Conservation (phyloP, 2,888 invertebrate species). For the Hesperia comma region DNA sequence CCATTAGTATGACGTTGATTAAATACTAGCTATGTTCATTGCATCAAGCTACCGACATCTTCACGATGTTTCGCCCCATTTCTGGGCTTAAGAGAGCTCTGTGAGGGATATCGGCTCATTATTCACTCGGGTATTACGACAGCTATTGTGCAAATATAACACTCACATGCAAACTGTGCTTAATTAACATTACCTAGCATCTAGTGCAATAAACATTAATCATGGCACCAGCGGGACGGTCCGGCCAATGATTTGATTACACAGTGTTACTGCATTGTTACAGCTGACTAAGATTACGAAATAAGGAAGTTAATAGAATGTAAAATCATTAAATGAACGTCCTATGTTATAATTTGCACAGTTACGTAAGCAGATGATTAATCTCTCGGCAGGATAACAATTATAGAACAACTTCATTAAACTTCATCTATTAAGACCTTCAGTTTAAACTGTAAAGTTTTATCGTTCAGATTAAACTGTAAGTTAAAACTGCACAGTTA, state of each 20-base stretch:
- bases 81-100: too few species aligned
- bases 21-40: neutral
- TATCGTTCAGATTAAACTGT: too few species aligned
- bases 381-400: neutral
- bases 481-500: too few species aligned
- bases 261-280: slow-evolving; percentile 11
- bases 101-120: too few species aligned
- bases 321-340: slow-evolving; percentile 5
- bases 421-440: too few species aligned
- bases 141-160: neutral
- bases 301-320: slow-evolving; percentile 25
- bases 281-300: slow-evolving; percentile 6
- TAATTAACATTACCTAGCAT: neutral
- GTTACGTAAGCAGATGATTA: neutral
- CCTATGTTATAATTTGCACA: slow-evolving; percentile 11
- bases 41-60: too few species aligned
- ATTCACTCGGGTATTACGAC: too few species aligned
- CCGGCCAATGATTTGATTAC: neutral
- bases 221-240: neutral
- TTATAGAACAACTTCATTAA: too few species aligned
- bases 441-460: too few species aligned
- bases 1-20: too few species aligned
- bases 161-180: neutral
- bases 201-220: neutral
- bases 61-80: too few species aligned